These are phyloP conservation scores for Pentalonia nigronervosa DNA, from an alignment of 1,140 invertebrate species.

Conservation along the genomic window DNA sequence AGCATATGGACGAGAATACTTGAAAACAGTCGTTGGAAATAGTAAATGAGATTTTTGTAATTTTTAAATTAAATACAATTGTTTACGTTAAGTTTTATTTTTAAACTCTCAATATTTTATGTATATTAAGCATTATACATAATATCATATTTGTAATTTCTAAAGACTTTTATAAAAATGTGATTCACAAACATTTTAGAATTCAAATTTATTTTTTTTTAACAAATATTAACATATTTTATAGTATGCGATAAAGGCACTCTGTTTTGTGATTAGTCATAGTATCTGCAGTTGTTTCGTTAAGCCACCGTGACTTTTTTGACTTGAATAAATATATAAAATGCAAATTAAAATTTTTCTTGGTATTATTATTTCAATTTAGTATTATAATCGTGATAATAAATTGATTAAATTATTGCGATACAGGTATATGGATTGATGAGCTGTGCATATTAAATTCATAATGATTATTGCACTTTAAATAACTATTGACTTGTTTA, in stretches of 20 bases:
- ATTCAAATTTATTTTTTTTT: too few species aligned
- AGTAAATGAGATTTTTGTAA: neutral
- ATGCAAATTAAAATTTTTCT: too few species aligned
- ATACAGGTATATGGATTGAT: neutral
- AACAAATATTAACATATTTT: too few species aligned
- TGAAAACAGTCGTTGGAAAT: neutral
- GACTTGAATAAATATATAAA: too few species aligned
- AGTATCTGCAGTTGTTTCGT: too few species aligned
- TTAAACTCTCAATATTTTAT: neutral
- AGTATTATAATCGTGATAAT: neutral
- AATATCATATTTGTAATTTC: neutral
- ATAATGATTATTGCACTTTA: too few species aligned
- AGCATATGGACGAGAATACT: neutral
- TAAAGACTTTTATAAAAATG: too few species aligned
- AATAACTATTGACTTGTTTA: too few species aligned
- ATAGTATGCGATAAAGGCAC: neutral
- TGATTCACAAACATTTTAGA: too few species aligned
- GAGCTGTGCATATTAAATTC: neutral
- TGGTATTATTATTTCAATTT: neutral
- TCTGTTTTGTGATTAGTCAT: neutral
- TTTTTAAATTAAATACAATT: neutral
- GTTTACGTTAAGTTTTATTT: neutral
- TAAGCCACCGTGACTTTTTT: neutral
- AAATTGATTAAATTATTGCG: neutral
- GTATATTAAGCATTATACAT: neutral